Evolutionary conservation across 2,113 vertebrate species (phyloP).

Genomic region (Atlantisia rogersi): DNA sequence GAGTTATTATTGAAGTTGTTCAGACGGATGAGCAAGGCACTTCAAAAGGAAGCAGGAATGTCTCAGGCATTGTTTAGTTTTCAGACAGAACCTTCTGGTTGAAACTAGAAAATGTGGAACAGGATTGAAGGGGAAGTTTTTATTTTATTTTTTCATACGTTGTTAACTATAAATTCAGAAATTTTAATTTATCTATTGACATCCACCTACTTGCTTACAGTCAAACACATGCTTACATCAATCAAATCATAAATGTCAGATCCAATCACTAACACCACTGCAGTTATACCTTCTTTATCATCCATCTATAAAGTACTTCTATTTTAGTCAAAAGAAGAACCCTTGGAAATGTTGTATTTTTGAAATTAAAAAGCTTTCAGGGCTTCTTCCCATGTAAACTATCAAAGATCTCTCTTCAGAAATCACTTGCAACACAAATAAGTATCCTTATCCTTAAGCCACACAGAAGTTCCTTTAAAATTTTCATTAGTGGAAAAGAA

Average conservation of each 20-base stretch:
- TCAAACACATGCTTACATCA: neutral
- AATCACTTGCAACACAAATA: neutral
- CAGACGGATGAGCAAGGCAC: neutral
- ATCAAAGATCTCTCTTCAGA: neutral
- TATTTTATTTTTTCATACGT: rapidly evolving
- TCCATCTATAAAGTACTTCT: neutral
- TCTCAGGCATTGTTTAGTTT: neutral
- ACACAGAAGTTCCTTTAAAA: neutral
- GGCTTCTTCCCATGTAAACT: neutral
- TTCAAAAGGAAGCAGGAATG: neutral
- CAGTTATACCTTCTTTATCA: neutral
- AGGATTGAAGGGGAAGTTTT: neutral
- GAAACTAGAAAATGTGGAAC: neutral
- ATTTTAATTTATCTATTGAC: neutral
- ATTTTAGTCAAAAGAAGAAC: neutral
- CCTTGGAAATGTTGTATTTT: neutral
- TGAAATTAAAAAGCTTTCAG: neutral
- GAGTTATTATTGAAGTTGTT: constrained; percentile 7
- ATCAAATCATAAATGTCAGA: neutral
- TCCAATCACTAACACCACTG: neutral
- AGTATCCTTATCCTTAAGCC: rapidly evolving
- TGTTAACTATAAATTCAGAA: neutral
- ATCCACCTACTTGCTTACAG: neutral
- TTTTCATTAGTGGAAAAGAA: neutral
- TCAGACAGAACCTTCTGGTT: neutral